Evolutionary conservation across 2,797 vertebrate genomes (phyloP).

Genomic region (Cetoscarus ocellatus): DNA sequence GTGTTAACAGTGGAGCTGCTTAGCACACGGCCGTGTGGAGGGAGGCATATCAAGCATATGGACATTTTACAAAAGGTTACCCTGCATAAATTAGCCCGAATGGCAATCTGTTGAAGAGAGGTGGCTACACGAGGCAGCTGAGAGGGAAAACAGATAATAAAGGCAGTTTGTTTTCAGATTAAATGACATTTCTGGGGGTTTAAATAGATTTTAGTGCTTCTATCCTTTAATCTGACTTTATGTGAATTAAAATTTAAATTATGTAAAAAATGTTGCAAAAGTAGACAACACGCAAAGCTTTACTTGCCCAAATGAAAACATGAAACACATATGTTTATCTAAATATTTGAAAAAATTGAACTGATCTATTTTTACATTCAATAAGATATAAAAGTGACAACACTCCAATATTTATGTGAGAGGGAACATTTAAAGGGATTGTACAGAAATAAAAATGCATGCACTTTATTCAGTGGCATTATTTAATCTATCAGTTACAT

Average conservation of each 20-base stretch:
- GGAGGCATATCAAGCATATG: conserved; percentile 76
- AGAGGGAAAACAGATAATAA: conserved; percentile 55
- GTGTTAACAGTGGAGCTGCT: conserved; percentile 74
- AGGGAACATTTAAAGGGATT: too few relatives aligned
- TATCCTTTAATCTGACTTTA: too few relatives aligned
- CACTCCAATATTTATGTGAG: neutral
- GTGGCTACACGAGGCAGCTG: conserved; percentile 52
- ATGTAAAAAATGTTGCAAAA: too few relatives aligned
- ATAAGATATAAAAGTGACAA: neutral
- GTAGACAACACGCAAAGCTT: too few relatives aligned
- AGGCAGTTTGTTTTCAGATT: conserved; percentile 49
- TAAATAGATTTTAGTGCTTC: too few relatives aligned
- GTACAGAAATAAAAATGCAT: neutral
- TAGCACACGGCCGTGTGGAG: conserved; percentile 61
- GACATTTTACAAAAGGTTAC: conserved; percentile 83
- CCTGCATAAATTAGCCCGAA: conserved; percentile 78
- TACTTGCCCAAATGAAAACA: too few relatives aligned
- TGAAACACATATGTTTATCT: too few relatives aligned
- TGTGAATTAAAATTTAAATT: too few relatives aligned
- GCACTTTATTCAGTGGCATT: neutral
- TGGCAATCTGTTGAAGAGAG: conserved; percentile 77
- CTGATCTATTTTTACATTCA: too few relatives aligned
- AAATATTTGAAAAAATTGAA: too few relatives aligned
- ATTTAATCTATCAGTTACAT: neutral
- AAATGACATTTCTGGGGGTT: too few relatives aligned